These are phyloP conservation scores for Poecilia wingei DNA, from an alignment of 2,797 vertebrate genomes.

Conservation along the genomic window DNA sequence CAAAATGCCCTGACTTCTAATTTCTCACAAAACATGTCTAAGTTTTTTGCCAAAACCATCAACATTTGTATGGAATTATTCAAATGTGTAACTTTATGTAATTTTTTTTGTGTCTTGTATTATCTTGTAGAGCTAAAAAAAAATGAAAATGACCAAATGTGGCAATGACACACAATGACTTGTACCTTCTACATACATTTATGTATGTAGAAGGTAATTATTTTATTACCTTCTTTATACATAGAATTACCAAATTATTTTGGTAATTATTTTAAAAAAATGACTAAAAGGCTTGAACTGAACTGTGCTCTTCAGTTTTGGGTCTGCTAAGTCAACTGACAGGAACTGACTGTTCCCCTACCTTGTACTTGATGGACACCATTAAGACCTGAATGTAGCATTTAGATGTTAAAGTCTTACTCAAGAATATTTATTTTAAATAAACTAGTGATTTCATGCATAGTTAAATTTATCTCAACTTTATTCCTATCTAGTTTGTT, in stretches of 20 bases:
- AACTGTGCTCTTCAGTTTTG: too few species aligned
- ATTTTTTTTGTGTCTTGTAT: neutral
- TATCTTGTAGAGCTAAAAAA: neutral
- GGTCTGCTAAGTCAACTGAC: too few species aligned
- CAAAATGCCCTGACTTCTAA: too few species aligned
- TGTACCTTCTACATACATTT: constrained; percentile 26
- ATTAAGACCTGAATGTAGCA: too few species aligned
- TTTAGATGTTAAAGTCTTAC: neutral
- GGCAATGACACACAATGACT: neutral
- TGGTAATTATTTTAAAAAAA: too few species aligned
- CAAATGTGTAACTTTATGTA: neutral
- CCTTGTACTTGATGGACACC: too few species aligned
- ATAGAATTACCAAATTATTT: too few species aligned
- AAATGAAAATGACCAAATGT: neutral
- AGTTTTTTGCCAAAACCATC: neutral
- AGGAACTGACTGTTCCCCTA: too few species aligned
- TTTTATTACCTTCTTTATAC: too few species aligned
- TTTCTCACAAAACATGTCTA: too few species aligned
- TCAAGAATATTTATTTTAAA: neutral
- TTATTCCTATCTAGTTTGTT: neutral
- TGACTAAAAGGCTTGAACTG: too few species aligned
- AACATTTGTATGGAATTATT: neutral
- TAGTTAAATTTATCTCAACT: neutral
- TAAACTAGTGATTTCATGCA: neutral
- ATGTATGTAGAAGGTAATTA: too few species aligned